These are phyloP conservation scores for Drosophila kokeensis DNA, from an alignment of 2,888 invertebrate species.

Conservation along the genomic window DNA sequence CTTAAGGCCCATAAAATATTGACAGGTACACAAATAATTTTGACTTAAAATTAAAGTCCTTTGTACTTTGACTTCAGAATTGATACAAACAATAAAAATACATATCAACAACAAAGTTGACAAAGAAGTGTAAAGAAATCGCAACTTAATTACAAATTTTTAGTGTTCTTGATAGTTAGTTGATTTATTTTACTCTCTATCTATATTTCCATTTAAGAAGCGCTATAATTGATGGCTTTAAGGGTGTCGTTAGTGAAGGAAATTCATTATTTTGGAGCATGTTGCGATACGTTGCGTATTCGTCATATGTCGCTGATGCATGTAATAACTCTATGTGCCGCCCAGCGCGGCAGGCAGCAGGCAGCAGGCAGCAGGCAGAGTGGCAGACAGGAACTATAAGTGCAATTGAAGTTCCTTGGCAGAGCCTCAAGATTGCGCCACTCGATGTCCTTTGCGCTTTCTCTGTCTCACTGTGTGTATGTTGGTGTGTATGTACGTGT, in stretches of 20 bases:
- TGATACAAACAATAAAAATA: neutral
- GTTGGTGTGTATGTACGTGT: neutral
- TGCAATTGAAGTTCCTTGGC: constrained; percentile 75
- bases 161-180: neutral
- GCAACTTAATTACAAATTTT: neutral
- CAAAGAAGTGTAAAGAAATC: too few species aligned
- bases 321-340: constrained; percentile 57
- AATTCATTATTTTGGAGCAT: constrained; percentile 1
- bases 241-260: constrained; percentile 26
- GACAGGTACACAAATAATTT: neutral
- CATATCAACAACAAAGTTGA: neutral
- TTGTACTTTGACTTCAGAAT: neutral
- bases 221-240: constrained; percentile 52
- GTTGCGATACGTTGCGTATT: constrained; percentile 54
- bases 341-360: constrained; percentile 3
- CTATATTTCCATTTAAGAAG: constrained; percentile 22
- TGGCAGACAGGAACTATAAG: constrained; percentile 55
- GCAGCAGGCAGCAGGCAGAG: neutral
- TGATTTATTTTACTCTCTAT: neutral
- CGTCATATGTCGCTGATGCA: constrained; percentile 52
- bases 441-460: constrained; percentile 68
- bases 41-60: neutral
- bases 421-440: constrained; percentile 70
- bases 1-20: neutral
- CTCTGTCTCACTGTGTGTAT: neutral